These are phyloP conservation scores for Sphenodon punctatus DNA, from an alignment of 2,797 vertebrate species.

Conservation along the genomic window DNA sequence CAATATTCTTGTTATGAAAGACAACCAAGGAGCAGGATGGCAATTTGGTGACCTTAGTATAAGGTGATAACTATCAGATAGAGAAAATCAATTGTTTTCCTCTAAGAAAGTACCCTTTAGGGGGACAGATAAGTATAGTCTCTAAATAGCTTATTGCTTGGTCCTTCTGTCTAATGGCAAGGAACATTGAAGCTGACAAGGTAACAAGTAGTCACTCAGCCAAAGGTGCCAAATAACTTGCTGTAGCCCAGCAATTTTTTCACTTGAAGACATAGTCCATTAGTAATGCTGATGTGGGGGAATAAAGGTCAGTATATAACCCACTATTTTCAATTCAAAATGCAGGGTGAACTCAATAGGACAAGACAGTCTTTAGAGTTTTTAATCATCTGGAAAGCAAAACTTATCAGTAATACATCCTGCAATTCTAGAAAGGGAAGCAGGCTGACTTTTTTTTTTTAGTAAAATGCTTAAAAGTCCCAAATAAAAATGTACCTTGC, in stretches of 20 bases:
- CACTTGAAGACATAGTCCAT: slow-evolving; percentile 31
- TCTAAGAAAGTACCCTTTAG: slow-evolving; percentile 11
- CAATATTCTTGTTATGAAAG: neutral
- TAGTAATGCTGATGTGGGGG: slow-evolving; percentile 24
- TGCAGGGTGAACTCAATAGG: neutral
- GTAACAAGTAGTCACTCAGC: neutral
- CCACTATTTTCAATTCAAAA: neutral
- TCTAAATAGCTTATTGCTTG: slow-evolving; percentile 31
- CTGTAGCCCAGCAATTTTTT: slow-evolving; percentile 12
- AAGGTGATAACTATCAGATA: slow-evolving; percentile 1
- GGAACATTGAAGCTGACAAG: slow-evolving; percentile 14
- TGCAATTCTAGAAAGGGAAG: neutral
- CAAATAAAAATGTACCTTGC: neutral
- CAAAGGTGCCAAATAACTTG: slow-evolving; percentile 27
- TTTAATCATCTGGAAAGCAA: neutral
- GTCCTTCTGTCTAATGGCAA: slow-evolving; percentile 30
- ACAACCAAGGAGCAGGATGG: neutral
- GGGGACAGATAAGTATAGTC: slow-evolving; percentile 6
- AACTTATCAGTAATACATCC: neutral
- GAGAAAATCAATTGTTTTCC: slow-evolving; percentile 11
- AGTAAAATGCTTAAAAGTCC: neutral
- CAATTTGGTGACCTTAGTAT: neutral
- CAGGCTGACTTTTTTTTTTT: neutral
- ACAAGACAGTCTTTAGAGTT: neutral
- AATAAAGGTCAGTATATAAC: neutral